These are phyloP conservation scores for Hypercompe scribonia DNA, from an alignment of 2,888 invertebrate species.

Conservation along the genomic window DNA sequence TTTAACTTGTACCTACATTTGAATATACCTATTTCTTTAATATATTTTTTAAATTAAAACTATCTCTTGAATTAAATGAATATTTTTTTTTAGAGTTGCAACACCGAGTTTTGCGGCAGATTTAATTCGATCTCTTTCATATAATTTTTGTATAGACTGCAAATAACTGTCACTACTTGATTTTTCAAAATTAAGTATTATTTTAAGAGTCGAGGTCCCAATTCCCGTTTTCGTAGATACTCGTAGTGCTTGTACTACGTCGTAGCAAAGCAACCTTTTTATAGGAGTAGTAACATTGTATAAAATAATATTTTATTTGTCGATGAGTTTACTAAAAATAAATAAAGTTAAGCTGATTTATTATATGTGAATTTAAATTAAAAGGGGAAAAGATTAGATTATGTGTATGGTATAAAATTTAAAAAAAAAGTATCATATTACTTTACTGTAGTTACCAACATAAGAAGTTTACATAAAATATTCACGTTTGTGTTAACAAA, in stretches of 20 bases:
- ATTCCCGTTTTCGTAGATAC: constrained; percentile 43
- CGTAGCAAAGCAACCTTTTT: constrained; percentile 46
- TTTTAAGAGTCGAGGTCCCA: background rate
- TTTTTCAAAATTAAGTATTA: background rate
- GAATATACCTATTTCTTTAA: background rate
- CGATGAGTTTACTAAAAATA: background rate
- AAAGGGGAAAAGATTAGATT: background rate
- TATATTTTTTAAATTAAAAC: background rate
- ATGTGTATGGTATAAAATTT: background rate
- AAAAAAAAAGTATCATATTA: background rate
- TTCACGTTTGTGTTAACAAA: constrained; percentile 7
- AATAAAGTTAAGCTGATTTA: background rate
- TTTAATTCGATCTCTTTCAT: background rate
- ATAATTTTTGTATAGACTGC: background rate
- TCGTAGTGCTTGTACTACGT: constrained; percentile 52
- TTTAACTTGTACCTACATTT: background rate
- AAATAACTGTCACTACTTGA: constrained; percentile 1
- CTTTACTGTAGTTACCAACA: background rate
- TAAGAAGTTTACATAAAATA: constrained; percentile 13
- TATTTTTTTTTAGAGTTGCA: background rate
- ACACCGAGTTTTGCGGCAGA: background rate
- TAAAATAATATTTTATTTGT: background rate
- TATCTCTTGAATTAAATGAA: background rate
- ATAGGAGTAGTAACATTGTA: background rate
- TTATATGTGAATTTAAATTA: background rate